Conservation (phyloP, 2,113 vertebrate species). For the human region DNA sequence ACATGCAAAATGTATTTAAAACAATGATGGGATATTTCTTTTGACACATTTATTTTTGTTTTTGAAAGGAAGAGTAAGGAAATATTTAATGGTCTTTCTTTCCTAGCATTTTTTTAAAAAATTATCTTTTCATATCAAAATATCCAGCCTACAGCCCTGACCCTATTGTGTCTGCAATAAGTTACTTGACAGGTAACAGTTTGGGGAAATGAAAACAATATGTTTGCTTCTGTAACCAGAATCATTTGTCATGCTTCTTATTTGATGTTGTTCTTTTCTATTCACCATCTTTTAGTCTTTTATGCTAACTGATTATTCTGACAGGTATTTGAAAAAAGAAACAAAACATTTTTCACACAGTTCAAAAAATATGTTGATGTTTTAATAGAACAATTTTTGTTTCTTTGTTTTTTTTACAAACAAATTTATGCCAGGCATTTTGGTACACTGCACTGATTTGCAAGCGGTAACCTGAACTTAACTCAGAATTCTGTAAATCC, state of each 20-base stretch:
- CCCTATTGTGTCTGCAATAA: neutral
- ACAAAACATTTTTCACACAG: constrained; percentile 9
- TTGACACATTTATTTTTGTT: constrained; percentile 1
- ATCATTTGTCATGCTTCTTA: constrained; percentile 15
- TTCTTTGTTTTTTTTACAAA: neutral
- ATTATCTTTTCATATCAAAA: constrained; percentile 55
- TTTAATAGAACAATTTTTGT: neutral
- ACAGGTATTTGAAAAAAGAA: constrained; percentile 31
- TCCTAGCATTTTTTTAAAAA: neutral
- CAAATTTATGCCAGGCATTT: neutral
- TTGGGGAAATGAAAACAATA: neutral
- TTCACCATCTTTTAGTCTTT: neutral
- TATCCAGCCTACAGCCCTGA: neutral
- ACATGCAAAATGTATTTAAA: constrained; percentile 65
- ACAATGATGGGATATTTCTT: neutral
- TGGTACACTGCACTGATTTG: neutral
- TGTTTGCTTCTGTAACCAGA: neutral
- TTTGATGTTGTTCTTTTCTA: neutral
- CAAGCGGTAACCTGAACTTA: neutral
- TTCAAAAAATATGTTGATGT: neutral
- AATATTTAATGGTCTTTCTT: neutral
- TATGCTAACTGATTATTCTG: constrained; percentile 32
- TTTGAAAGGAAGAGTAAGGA: constrained; percentile 3
- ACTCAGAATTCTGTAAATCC: neutral
- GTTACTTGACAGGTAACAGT: neutral